Base-by-base conservation (phyloP, 2,797 vertebrate species). In the Percopsis omiscomaycus region DNA sequence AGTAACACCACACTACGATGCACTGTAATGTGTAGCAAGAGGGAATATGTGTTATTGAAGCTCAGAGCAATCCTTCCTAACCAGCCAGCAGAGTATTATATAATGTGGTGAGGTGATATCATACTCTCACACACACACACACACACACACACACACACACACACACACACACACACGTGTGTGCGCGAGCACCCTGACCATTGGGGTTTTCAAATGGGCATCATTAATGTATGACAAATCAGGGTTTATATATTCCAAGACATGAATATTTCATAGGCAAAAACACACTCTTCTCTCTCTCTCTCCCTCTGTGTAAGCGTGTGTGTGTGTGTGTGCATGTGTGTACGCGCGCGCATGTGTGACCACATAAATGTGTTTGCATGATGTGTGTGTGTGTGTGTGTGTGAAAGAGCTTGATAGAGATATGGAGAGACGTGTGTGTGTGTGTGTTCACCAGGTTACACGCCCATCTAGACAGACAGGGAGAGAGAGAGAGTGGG, bases 181-280 rank as follows among this genome's bases (percentile, higher is more conserved):
- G 1, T 4, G 14, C 11, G 14, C 52, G 13, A 3, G 29, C 27
- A 54, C 13, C 14, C 4, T 45, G 37, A 9, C 56, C 44, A 15
- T 16, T 56, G n/a, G 55, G 14, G 8, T 56, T 56, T 56, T 56
- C 13, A 56, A n/a, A 42, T 3, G 30, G 15, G 32, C 55, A 56
- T 56, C 14, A 42, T 56, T 56, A 56, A 56, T 56, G n/a, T 56
- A 42, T 56, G 55, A 56, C 55, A 44, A 44, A 55, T 55, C 30
- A 55, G 55, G 32, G 55, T 56, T 56, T 16, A 44, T 55, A 55
- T 55, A 55, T 55, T 56, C 55, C 55, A 56, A 42, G 30, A 42
- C 55, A 56, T 56, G 2, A 44, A 56, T 56, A 56, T 56, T 56
- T 44, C n/a, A 56, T 15, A 30, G 42, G 55, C 9, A 42, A 42